Percentiles rank a stretch among this genome's conserved stretches.
Conservation (phyloP, 2,888 invertebrate species). For the Helobdella robusta region DNA sequence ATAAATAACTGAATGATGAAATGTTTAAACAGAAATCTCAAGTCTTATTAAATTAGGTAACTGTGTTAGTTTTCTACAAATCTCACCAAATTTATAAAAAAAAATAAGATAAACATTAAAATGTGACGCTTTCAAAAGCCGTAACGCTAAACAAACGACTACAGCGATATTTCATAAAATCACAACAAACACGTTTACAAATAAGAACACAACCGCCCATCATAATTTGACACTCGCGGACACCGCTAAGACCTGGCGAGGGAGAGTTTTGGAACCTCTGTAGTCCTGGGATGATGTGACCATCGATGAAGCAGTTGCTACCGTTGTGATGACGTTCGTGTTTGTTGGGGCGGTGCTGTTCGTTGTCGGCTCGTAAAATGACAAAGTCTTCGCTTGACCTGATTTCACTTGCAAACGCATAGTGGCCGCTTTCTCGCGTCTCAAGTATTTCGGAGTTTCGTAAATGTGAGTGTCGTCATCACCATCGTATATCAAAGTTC, state of each 20-base stretch:
- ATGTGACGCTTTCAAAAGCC: too few species aligned
- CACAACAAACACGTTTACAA: too few species aligned
- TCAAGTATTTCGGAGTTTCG: conserved; percentile 29
- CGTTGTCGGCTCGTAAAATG: background rate
- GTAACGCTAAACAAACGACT: too few species aligned
- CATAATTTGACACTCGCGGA: conserved; percentile 9
- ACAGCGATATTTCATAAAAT: too few species aligned
- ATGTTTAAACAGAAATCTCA: too few species aligned
- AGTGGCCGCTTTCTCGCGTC: conserved; percentile 29
- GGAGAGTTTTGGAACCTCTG: background rate
- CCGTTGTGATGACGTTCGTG: background rate
- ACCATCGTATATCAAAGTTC: background rate
- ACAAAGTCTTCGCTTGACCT: background rate
- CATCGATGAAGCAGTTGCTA: too few species aligned
- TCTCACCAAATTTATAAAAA: too few species aligned
- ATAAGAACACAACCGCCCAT: too few species aligned
- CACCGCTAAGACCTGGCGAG: background rate
- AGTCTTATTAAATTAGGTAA: too few species aligned
- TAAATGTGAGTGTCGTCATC: conserved; percentile 30
- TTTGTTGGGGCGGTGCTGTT: background rate
- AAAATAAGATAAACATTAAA: too few species aligned
- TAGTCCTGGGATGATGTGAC: conserved; percentile 5
- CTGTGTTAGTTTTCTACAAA: too few species aligned
- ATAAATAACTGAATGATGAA: too few species aligned
- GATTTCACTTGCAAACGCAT: conserved; percentile 24